These are phyloP conservation scores for Pseudanteris insignis DNA, from an alignment of 2,888 invertebrate genomes.

Conservation along the genomic window DNA sequence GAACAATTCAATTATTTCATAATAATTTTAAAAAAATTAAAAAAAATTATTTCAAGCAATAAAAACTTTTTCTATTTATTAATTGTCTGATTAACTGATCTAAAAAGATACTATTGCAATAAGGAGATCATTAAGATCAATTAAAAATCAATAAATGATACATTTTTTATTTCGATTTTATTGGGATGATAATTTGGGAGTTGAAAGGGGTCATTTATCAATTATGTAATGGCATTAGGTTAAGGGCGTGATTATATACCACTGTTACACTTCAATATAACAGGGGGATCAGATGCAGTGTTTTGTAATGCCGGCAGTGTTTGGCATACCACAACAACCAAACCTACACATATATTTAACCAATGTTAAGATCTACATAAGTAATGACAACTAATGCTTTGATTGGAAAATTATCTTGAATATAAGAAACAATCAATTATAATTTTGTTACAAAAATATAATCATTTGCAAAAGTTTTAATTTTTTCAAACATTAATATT, in stretches of 20 bases:
- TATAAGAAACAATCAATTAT: constrained; percentile 7
- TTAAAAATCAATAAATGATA: too few relatives aligned
- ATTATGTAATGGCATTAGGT: constrained; percentile 27
- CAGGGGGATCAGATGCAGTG: constrained; percentile 11
- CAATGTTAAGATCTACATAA: not conserved
- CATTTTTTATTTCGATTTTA: too few relatives aligned
- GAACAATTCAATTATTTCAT: not conserved
- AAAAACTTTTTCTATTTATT: not conserved
- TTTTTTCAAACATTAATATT: too few relatives aligned
- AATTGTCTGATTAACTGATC: not conserved
- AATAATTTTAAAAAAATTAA: not conserved
- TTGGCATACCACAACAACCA: constrained; percentile 22
- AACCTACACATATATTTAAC: too few relatives aligned
- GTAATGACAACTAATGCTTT: constrained; percentile 5
- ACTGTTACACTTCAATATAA: constrained; percentile 12
- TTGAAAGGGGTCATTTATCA: constrained; percentile 19
- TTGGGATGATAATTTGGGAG: constrained; percentile 12
- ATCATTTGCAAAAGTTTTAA: too few relatives aligned
- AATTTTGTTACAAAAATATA: constrained; percentile 10
- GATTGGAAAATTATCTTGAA: constrained; percentile 5
- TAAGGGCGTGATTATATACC: constrained; percentile 23
- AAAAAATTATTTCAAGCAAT: not conserved
- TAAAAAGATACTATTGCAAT: too few relatives aligned
- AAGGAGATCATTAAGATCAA: too few relatives aligned
- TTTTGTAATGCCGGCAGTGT: constrained; percentile 18